These are phyloP conservation scores for Palythoa caribaeorum DNA, from an alignment of 92 coral and sea anemone species.

Conservation along the genomic window DNA sequence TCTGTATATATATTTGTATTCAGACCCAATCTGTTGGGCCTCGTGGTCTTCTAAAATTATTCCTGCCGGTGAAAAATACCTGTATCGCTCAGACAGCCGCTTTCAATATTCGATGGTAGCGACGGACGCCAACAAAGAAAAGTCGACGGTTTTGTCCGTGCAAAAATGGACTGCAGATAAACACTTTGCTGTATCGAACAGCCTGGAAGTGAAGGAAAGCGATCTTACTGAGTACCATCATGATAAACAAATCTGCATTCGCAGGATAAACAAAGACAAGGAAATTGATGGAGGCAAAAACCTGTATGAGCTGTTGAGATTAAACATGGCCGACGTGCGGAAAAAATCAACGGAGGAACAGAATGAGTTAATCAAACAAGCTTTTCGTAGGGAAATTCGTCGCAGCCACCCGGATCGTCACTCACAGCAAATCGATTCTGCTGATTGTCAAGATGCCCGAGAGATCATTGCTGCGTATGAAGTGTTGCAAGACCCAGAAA, in stretches of 20 bases:
- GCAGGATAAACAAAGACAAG: constrained; percentile 47
- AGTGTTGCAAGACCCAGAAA: constrained; percentile 36
- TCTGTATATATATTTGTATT: constrained; percentile 20
- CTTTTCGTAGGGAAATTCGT: constrained; percentile 43
- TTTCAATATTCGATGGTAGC: constrained; percentile 50
- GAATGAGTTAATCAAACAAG: constrained; percentile 33
- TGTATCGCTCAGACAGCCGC: constrained; percentile 18
- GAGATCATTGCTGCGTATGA: constrained; percentile 59
- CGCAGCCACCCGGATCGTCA: constrained; percentile 70
- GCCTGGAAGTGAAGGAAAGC: constrained; percentile 37
- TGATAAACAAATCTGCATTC: constrained; percentile 54
- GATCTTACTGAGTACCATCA: constrained; percentile 22
- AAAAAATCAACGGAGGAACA: constrained; percentile 39
- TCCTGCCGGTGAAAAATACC: constrained; percentile 38
- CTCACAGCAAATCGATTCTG: not conserved
- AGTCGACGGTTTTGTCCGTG: not conserved
- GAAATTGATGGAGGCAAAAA: constrained; percentile 43
- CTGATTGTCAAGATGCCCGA: constrained; percentile 46
- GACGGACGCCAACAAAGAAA: constrained; percentile 11
- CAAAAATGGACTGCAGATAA: constrained; percentile 42
- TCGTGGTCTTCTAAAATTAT: constrained; percentile 41
- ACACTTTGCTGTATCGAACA: not conserved
- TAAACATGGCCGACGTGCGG: constrained; percentile 60
- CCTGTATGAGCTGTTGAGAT: constrained; percentile 55
- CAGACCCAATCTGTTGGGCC: constrained; percentile 49